These are phyloP conservation scores for Pollicipes pollicipes DNA, from an alignment of 1,140 invertebrate species.

Conservation along the genomic window DNA sequence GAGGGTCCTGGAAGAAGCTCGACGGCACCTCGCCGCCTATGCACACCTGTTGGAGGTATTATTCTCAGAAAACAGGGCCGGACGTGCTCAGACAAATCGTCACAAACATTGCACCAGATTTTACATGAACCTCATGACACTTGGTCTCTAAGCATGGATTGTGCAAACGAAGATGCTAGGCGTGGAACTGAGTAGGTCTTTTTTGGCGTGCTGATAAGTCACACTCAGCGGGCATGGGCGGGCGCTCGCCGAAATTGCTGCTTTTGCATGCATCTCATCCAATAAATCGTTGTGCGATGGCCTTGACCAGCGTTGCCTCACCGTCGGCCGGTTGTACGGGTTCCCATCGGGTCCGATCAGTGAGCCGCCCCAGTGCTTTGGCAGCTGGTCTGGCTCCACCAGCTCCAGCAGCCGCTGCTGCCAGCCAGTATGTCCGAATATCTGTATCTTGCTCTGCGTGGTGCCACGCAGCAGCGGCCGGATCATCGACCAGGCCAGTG, in stretches of 20 bases:
- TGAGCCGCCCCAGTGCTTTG: conserved; percentile 58
- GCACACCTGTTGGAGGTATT: neutral
- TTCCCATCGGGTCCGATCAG: conserved; percentile 58
- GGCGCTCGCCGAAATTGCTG: too few relatives aligned
- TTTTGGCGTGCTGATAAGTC: conserved; percentile 18
- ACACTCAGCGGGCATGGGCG: too few relatives aligned
- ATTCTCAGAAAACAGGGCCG: too few relatives aligned
- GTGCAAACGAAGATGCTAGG: too few relatives aligned
- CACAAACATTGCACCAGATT: too few relatives aligned
- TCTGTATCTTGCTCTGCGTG: conserved; percentile 72
- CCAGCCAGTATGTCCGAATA: conserved; percentile 61
- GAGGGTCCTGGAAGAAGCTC: neutral
- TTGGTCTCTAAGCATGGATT: too few relatives aligned
- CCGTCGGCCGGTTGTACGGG: conserved; percentile 9
- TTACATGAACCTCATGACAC: too few relatives aligned
- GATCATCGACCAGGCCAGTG: conserved; percentile 64
- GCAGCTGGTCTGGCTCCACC: conserved; percentile 51
- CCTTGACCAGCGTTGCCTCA: conserved; percentile 4
- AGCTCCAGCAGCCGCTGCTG: conserved; percentile 44
- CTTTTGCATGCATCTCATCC: too few relatives aligned
- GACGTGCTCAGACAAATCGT: too few relatives aligned
- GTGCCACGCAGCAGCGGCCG: conserved; percentile 78
- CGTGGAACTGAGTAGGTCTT: too few relatives aligned
- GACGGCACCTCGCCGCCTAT: neutral
- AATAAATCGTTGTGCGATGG: too few relatives aligned